Conservation (phyloP, 1,140 invertebrate genomes). For the Antheraea mylitta region DNA sequence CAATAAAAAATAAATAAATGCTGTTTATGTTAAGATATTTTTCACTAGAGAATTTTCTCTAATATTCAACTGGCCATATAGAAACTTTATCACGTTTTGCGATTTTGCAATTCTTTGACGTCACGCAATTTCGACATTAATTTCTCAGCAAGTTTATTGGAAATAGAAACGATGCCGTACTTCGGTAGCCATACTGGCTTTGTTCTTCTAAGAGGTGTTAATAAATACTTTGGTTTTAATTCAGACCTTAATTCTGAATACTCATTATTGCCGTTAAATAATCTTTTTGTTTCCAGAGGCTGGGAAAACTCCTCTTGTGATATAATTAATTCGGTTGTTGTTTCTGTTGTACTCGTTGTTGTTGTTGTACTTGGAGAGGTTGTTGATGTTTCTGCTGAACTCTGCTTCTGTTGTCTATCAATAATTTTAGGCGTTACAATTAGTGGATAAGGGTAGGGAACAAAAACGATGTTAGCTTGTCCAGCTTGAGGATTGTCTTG, state of each 20-base stretch:
- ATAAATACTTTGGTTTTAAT: slow-evolving; percentile 27
- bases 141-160: slow-evolving; percentile 36
- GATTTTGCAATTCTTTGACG: slow-evolving; percentile 5
- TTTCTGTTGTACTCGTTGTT: slow-evolving; percentile 14
- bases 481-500: slow-evolving; percentile 8
- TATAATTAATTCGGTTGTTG: slow-evolving; percentile 9
- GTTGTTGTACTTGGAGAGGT: neutral
- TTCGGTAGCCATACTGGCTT: slow-evolving; percentile 45
- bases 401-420: slow-evolving; percentile 13
- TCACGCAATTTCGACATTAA: slow-evolving; percentile 34
- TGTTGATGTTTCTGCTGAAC: slow-evolving; percentile 8
- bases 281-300: neutral
- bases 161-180: slow-evolving; percentile 40
- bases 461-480: slow-evolving; percentile 29
- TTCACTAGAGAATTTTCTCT: neutral
- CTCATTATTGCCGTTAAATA: neutral
- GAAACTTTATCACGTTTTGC: neutral
- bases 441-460: slow-evolving; percentile 45
- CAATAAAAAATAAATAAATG: neutral
- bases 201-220: slow-evolving; percentile 42
- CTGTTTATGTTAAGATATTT: neutral
- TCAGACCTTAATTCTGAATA: neutral
- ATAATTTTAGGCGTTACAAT: slow-evolving; percentile 26
- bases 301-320: slow-evolving; percentile 4
- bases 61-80: neutral